Evolutionary conservation across 2,113 vertebrate genomes (phyloP).

Genomic region (Trinectes maculatus): DNA sequence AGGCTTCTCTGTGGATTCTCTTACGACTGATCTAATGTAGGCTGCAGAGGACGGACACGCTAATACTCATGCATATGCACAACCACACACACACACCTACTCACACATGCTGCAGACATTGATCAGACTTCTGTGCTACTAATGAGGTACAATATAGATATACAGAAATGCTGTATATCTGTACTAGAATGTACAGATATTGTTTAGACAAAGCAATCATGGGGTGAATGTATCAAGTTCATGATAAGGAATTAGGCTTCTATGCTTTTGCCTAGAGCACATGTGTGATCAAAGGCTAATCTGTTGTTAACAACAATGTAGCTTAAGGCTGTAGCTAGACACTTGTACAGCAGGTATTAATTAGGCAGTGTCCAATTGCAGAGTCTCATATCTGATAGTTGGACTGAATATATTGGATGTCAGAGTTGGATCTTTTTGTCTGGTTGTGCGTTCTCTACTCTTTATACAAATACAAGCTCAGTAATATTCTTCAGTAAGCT

Average conservation of each 20-base stretch:
- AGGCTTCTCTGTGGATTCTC: slow-evolving; percentile 47
- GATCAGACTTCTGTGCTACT: slow-evolving; percentile 26
- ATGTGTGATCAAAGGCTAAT: neutral
- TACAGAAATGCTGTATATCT: neutral
- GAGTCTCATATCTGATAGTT: slow-evolving; percentile 13
- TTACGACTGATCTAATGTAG: slow-evolving; percentile 65
- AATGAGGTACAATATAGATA: slow-evolving; percentile 14
- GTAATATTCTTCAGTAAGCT: neutral
- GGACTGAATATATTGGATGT: neutral
- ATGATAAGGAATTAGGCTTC: slow-evolving; percentile 8
- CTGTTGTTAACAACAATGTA: slow-evolving; percentile 6
- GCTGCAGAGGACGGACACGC: slow-evolving; percentile 52
- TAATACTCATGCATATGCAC: slow-evolving; percentile 19
- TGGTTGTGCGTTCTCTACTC: neutral
- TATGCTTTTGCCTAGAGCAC: neutral
- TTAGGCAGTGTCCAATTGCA: slow-evolving; percentile 27
- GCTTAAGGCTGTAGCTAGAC: slow-evolving; percentile 6
- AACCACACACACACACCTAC: slow-evolving; percentile 6
- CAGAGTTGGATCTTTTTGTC: neutral
- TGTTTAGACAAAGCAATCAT: slow-evolving; percentile 20
- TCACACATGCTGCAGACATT: neutral
- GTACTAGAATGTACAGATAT: slow-evolving; percentile 17
- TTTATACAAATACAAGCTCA: neutral
- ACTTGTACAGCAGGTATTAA: slow-evolving; percentile 24
- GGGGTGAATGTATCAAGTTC: neutral